Percentiles rank a stretch among this genome's conserved stretches.
These are phyloP conservation scores for Chelon labrosus DNA, from an alignment of 2,797 vertebrate genomes.

Conservation along the genomic window DNA sequence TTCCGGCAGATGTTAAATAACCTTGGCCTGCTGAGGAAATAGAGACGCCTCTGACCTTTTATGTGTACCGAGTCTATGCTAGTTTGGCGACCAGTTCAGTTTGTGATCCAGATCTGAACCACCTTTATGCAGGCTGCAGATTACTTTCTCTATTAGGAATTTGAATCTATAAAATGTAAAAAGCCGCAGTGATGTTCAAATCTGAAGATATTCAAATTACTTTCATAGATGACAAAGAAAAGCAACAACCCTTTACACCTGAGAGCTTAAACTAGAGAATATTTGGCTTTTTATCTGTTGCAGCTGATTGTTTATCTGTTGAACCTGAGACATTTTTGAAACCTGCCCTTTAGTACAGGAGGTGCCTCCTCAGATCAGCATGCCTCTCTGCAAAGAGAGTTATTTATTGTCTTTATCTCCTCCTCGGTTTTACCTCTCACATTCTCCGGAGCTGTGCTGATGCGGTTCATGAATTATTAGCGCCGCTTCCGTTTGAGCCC, in stretches of 20 bases:
- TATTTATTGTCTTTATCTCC: background rate
- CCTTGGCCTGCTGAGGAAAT: too few relatives aligned
- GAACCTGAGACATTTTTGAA: background rate
- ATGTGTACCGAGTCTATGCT: too few relatives aligned
- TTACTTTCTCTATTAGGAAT: background rate
- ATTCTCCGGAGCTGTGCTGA: slow-evolving; percentile 27
- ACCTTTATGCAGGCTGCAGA: background rate
- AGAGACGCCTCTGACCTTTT: too few relatives aligned
- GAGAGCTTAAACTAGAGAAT: background rate
- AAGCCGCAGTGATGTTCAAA: too few relatives aligned
- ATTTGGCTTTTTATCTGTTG: background rate
- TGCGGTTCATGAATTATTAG: slow-evolving; percentile 42
- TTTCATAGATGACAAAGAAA: background rate
- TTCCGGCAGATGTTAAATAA: too few relatives aligned
- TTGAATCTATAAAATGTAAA: too few relatives aligned
- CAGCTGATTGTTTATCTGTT: background rate
- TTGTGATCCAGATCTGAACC: too few relatives aligned
- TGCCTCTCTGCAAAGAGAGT: background rate
- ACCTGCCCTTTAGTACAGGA: background rate
- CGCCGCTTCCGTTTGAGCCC: slow-evolving; percentile 3
- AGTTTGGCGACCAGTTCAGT: too few relatives aligned
- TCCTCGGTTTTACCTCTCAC: slow-evolving; percentile 2
- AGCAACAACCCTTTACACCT: background rate
- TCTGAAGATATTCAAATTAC: too few relatives aligned
- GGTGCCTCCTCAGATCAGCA: background rate